phyloP scores from a whole-genome alignment of 2,113 vertebrate species.

The Oenanthe melanoleuca region DNA sequence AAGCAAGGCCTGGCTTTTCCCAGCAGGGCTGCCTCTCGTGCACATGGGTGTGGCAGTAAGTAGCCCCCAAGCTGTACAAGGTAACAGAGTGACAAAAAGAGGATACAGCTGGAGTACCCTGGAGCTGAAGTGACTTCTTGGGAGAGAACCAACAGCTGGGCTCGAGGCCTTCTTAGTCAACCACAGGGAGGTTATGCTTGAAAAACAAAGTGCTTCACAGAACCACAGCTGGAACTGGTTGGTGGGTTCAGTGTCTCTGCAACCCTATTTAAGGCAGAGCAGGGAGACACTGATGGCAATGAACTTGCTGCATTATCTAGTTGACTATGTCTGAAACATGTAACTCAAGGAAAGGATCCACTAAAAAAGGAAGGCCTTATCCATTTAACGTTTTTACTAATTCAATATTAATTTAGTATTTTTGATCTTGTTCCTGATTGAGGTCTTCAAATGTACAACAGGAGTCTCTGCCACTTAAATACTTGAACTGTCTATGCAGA shows the following conservation, averaged over 20 bases:
- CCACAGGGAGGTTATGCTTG: fast-evolving
- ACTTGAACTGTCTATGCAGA: neutral
- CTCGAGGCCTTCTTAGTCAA: neutral
- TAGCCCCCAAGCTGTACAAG: neutral
- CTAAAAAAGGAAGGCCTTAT: neutral
- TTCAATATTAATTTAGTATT: neutral
- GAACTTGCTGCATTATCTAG: neutral
- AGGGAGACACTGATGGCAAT: neutral
- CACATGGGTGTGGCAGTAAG: neutral
- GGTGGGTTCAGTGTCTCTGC: neutral
- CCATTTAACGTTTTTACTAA: neutral
- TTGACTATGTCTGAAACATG: neutral
- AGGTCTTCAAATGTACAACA: neutral
- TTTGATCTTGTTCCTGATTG: neutral
- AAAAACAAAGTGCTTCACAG: neutral
- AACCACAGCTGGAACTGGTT: neutral
- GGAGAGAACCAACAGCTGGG: neutral
- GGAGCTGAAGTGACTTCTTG: neutral
- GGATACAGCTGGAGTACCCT: neutral
- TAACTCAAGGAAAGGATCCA: neutral
- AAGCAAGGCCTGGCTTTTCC: neutral
- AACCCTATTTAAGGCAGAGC: neutral
- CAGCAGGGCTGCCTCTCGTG: neutral
- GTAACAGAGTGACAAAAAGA: neutral
- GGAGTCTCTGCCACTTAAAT: neutral